phyloP scores from a whole-genome alignment of 2,888 invertebrate species.

The Volucella bombylans region DNA sequence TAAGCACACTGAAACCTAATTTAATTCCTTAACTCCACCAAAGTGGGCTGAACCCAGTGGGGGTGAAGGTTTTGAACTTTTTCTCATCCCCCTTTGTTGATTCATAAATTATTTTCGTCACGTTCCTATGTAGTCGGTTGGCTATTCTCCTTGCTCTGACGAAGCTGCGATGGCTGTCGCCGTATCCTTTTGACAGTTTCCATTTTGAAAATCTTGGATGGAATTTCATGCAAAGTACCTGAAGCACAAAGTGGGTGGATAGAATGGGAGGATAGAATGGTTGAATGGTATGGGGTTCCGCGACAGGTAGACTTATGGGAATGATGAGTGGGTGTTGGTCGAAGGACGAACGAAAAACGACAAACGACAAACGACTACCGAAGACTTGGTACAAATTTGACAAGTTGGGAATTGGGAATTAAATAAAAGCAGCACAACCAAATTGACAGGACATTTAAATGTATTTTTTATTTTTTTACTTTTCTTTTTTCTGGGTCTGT shows the following conservation, averaged over 20 bases:
- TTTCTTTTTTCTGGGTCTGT: constrained; percentile 4
- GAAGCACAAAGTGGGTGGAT: constrained; percentile 15
- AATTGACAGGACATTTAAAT: constrained; percentile 69
- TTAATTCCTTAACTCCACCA: constrained; percentile 53
- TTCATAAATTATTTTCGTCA: constrained; percentile 71
- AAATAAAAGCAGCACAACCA: constrained; percentile 62
- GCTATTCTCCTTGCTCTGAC: background rate
- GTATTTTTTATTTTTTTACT: constrained; percentile 40
- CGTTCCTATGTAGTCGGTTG: constrained; percentile 39
- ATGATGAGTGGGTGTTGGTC: no score
- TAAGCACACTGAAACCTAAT: constrained; percentile 64
- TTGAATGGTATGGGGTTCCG: no score
- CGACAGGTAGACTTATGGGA: no score
- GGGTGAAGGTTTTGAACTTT: background rate
- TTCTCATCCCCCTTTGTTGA: constrained; percentile 44
- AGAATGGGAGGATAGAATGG: background rate
- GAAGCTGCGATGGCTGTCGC: background rate
- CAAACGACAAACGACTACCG: background rate
- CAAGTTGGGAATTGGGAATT: constrained; percentile 66
- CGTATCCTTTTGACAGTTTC: constrained; percentile 49
- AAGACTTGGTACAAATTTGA: constrained; percentile 61
- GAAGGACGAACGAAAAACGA: no score
- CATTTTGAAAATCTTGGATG: constrained; percentile 57
- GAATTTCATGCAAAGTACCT: constrained; percentile 55
- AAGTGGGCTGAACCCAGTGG: constrained; percentile 30